Evolutionary conservation across 1,140 invertebrate genomes (phyloP), one percentile per base, ranked within the genome.

Genomic region (Laupala kohalensis): DNA sequence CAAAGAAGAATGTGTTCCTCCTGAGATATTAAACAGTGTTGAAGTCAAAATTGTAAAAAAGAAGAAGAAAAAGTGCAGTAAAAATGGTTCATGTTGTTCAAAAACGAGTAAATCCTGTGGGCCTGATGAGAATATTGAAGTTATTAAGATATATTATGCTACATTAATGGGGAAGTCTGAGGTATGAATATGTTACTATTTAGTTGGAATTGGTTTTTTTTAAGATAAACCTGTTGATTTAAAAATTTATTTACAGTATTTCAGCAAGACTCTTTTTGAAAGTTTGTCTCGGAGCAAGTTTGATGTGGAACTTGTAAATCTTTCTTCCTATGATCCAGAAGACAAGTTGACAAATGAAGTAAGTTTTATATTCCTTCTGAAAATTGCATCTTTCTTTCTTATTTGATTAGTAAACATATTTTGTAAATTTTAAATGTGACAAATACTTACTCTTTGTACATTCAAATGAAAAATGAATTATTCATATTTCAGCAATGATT

Each of bases 311-410:
- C 37, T 80, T 5, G 37, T 76, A 25, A 76, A 83, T 74, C 72
- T 84, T 64, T 78, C 78, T 25, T 70, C 72, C n/a, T 81, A 78
- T 77, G 81, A 83, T 70, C 80, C 81, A 27, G 82, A 83, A 73
- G 81, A 82, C 73, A 76, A 76, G 25, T 71, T 83, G 12, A 70
- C 75, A 37, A 76, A 76, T 64, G 77, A 80, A 75, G 80, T 82
- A 72, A 76, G 73, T 73, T 69, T n/a, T 9, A 15, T 28, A 4
- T 25, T 24, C 12, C 24, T 23, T 13, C 9, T 24, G 24, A 23
- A 24, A 66, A 13, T 66, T 13, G 24, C 6, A 27, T 4, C 24
- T 68, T 68, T 25, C 5, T 28, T 68, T 9, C 5, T 24, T 68
- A 4, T 68, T 68, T 9, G 5, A 68, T 25, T 5, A 6, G n/a